Percentiles rank a stretch among this genome's conserved stretches.
Evolutionary conservation across 2,888 invertebrate species (phyloP).

Genomic region (Sphecodes monilicornis): DNA sequence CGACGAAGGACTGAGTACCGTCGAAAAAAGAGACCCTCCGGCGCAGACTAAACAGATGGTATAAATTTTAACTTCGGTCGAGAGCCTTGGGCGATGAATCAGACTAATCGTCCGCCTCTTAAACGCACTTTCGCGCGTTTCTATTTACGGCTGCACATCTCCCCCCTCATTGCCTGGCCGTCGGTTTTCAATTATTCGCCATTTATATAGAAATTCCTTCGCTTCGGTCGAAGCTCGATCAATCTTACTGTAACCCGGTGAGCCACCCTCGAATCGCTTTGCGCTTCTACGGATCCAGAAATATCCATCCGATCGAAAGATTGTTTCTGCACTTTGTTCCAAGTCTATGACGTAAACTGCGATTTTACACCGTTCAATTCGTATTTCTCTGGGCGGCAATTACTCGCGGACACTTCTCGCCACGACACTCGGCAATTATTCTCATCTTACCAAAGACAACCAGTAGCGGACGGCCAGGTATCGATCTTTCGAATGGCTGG

Average conservation of each 20-base stretch:
- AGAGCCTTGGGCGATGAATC: constrained; percentile 65
- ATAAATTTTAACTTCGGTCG: constrained; percentile 68
- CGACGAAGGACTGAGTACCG: constrained; percentile 32
- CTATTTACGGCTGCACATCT: constrained; percentile 60
- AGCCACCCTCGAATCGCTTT: background rate
- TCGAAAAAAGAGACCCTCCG: constrained; percentile 52
- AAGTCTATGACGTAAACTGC: constrained; percentile 25
- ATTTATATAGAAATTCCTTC: constrained; percentile 53
- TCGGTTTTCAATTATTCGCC: constrained; percentile 49
- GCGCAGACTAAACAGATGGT: constrained; percentile 70
- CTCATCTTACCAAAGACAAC: constrained; percentile 61
- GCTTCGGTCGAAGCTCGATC: background rate
- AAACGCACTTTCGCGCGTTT: constrained; percentile 53
- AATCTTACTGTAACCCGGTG: background rate
- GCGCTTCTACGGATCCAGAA: background rate
- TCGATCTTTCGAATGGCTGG: constrained; percentile 52
- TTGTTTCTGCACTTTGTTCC: background rate
- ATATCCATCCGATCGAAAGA: background rate
- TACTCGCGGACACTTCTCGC: constrained; percentile 4
- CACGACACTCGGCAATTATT: constrained; percentile 51
- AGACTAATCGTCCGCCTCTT: constrained; percentile 66
- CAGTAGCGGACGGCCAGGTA: constrained; percentile 51
- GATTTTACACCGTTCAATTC: background rate
- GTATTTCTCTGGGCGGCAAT: background rate
- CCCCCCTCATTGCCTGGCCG: background rate